These are phyloP conservation scores for Eulemur rubriventer DNA, from an alignment of 2,797 vertebrate genomes.

Conservation along the genomic window DNA sequence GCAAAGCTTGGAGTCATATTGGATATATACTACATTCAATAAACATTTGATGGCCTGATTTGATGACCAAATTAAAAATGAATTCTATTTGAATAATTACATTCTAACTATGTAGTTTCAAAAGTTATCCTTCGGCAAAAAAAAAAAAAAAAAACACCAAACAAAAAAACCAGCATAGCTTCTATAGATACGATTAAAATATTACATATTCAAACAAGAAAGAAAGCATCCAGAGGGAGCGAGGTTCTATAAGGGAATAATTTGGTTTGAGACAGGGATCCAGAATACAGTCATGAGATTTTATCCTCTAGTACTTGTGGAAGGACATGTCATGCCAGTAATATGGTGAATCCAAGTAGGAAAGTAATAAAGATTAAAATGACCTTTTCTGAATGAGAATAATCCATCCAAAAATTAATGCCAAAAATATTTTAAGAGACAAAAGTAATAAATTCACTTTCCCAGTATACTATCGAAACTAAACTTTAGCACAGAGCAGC, in stretches of 20 bases:
- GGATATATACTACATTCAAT: background rate
- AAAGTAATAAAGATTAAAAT: slow-evolving; percentile 62
- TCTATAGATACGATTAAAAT: background rate
- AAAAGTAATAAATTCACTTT: slow-evolving; percentile 59
- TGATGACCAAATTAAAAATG: background rate
- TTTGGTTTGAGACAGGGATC: slow-evolving; percentile 20
- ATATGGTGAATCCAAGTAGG: slow-evolving; percentile 24
- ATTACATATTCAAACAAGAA: background rate
- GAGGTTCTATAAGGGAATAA: background rate
- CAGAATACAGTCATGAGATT: slow-evolving; percentile 16
- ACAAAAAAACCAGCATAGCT: background rate
- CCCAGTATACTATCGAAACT: slow-evolving; percentile 47
- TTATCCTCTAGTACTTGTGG: slow-evolving; percentile 41
- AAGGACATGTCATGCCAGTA: slow-evolving; percentile 28
- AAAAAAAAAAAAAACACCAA: background rate
- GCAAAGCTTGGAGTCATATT: background rate
- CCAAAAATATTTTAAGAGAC: slow-evolving; percentile 54
- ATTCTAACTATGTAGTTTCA: slow-evolving; percentile 1
- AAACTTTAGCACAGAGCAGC: slow-evolving; percentile 23
- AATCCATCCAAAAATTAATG: slow-evolving; percentile 26
- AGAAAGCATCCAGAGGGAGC: background rate
- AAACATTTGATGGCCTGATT: background rate
- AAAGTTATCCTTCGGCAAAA: background rate
- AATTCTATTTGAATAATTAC: background rate
- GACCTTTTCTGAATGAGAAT: slow-evolving; percentile 42